Base-by-base conservation (phyloP, 1,140 invertebrate genomes). In the Cherax destructor region DNA sequence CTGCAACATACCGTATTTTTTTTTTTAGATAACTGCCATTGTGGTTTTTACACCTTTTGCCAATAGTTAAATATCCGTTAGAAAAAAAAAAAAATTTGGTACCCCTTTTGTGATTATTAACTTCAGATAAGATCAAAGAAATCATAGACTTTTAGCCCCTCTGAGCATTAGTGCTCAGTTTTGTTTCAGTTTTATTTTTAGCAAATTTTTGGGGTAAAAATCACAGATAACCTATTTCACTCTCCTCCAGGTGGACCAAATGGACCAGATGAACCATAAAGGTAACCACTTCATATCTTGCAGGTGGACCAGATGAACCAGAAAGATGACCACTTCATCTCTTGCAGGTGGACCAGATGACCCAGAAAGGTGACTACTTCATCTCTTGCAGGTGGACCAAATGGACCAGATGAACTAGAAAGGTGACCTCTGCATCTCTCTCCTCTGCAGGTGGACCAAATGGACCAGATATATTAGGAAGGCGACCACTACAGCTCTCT, bases 301-400 rank as follows among this genome's bases (percentile, higher is more conserved):
- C 74, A 86, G 85, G 77, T 79, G 77, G 41, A 79, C 18, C 16
- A 50, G 30, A 21, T 79, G 77, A 13, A 79, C 21, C 16, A 50
- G 24, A 21, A 52, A 21, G 50, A 0, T 52, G 5, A 61, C 11
- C 10, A 41, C 61, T 69, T 10, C 24, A 84, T 16, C 24, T 61
- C 72, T 21, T 41, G 6, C 72, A 86, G 84, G 76, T 78, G 30
- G 30, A 41, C 76, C 16, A 50, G 13, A 21, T 79, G 77, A 13
- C 49, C 50, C 16, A 50, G n/a, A 21, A 52, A 18, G 50, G 3
- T 52, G 4, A 61, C 11, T 3, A 41, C 61, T 69, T 9, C 24
- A 83, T 16, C n/a, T 61, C 72, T 18, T 30, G 5, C 72, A 86
- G 84, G 76, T 77, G 30, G 30, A 41, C 76, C 11, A 50, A 10